These are phyloP conservation scores for Petrolisthes cinctipes DNA, from an alignment of 2,888 invertebrate species.

Conservation along the genomic window DNA sequence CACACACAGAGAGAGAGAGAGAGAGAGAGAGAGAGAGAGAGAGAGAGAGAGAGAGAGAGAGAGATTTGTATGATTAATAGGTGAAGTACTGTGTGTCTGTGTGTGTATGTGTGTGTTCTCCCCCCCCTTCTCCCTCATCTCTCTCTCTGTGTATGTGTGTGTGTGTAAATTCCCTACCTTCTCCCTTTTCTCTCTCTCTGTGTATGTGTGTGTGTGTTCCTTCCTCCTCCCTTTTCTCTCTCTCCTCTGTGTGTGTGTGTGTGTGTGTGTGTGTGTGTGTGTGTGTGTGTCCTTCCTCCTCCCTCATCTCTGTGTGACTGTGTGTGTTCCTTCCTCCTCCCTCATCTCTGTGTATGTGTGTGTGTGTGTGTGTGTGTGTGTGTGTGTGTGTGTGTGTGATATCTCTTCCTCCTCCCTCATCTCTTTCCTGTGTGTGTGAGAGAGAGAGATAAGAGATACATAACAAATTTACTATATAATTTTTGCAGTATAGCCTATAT, in stretches of 20 bases:
- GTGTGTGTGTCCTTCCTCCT: no score
- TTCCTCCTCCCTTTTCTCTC: not conserved
- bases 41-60: not conserved
- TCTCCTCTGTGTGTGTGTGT: not conserved
- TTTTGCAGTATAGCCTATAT: no score
- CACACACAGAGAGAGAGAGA: no score
- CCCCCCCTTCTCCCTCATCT: no score
- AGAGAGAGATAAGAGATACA: no score
- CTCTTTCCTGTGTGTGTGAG: not conserved
- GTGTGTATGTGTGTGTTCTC: not conserved
- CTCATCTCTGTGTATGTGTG: no score
- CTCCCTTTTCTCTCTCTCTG: no score
- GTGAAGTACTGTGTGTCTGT: constrained; percentile 17
- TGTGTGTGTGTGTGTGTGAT: not conserved
- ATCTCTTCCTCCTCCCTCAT: not conserved
- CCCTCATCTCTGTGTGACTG: not conserved
- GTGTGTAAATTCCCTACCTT: no score
- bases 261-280: constrained; percentile 11
- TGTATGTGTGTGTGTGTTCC: not conserved
- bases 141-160: not conserved
- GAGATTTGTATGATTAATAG: not conserved
- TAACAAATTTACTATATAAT: no score
- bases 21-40: constrained; percentile 32
- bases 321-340: no score
- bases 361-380: constrained; percentile 2